phyloP scores from a whole-genome alignment of 2,797 vertebrate species.

The Betta splendens region DNA sequence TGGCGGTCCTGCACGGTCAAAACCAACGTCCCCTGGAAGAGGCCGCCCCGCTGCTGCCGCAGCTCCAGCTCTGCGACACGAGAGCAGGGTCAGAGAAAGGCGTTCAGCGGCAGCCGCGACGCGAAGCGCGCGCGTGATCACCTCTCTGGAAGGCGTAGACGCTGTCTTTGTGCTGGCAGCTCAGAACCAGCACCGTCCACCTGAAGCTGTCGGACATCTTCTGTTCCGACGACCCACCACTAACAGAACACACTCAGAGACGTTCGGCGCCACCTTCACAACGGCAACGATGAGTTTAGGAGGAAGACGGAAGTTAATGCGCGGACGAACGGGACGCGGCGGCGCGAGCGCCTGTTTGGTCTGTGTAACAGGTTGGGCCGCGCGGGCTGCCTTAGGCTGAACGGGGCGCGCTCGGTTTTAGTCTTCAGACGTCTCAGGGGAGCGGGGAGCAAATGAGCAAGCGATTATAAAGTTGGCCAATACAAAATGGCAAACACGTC shows the following conservation, averaged over 20 bases:
- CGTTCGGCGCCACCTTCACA: too few species aligned
- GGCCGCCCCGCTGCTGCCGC: constrained; percentile 80
- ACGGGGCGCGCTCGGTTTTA: not conserved
- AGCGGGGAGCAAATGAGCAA: too few species aligned
- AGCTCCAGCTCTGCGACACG: constrained; percentile 86
- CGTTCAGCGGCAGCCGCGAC: accelerated
- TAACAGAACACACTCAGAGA: too few species aligned
- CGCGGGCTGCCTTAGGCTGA: constrained; percentile 31
- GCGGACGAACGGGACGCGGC: too few species aligned
- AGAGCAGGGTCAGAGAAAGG: constrained; percentile 12
- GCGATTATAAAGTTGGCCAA: too few species aligned
- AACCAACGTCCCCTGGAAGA: constrained; percentile 79
- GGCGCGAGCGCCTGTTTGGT: too few species aligned
- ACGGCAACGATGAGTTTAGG: too few species aligned
- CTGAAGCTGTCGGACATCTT: constrained; percentile 43
- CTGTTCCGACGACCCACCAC: too few species aligned
- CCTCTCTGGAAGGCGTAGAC: constrained; percentile 87
- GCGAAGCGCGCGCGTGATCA: constrained; percentile 49
- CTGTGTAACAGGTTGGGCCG: not conserved
- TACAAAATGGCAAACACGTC: too few species aligned
- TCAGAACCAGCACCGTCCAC: constrained; percentile 89
- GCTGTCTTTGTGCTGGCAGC: constrained; percentile 89
- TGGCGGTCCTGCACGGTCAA: constrained; percentile 88
- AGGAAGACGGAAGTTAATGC: too few species aligned
- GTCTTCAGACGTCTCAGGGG: not conserved